Evolutionary conservation across 2,888 invertebrate species (phyloP).

Genomic region (Gonocerus acuteangulatus): DNA sequence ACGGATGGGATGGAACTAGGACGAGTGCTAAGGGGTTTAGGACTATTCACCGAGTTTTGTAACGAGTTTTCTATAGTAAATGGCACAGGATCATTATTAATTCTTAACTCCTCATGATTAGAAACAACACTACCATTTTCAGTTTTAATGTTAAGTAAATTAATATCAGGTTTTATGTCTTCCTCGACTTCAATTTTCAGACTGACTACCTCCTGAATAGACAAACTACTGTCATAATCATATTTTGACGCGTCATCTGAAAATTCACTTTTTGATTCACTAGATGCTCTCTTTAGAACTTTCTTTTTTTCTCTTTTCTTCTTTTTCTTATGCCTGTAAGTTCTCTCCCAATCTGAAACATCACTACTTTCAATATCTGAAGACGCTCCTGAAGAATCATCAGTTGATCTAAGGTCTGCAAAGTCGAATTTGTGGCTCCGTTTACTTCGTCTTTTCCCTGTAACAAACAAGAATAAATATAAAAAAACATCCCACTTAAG

Average conservation of each 20-base stretch:
- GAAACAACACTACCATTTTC: not conserved
- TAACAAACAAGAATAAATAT: not conserved
- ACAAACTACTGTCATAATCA: not conserved
- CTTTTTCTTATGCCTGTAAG: slow-evolving; percentile 24
- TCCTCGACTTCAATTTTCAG: slow-evolving; percentile 2
- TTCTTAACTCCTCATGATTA: no score
- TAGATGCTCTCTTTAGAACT: not conserved
- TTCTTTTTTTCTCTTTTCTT: slow-evolving; percentile 15
- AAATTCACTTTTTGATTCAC: slow-evolving; percentile 4
- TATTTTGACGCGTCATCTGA: slow-evolving; percentile 5
- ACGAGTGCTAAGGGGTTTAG: no score
- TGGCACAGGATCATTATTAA: no score
- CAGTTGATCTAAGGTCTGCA: not conserved
- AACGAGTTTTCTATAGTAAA: no score
- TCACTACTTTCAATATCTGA: slow-evolving; percentile 24
- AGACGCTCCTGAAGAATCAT: slow-evolving; percentile 1
- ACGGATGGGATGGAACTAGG: not conserved
- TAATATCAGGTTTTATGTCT: slow-evolving; percentile 12
- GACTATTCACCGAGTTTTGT: no score
- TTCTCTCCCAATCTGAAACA: slow-evolving; percentile 30
- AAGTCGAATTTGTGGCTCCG: slow-evolving; percentile 3
- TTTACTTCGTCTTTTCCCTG: slow-evolving; percentile 25
- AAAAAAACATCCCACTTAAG: not conserved
- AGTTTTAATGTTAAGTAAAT: not conserved
- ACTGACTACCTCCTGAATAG: slow-evolving; percentile 2